These are phyloP conservation scores for Tricholauxania praeusta DNA, from an alignment of 2,888 invertebrate species.

Conservation along the genomic window DNA sequence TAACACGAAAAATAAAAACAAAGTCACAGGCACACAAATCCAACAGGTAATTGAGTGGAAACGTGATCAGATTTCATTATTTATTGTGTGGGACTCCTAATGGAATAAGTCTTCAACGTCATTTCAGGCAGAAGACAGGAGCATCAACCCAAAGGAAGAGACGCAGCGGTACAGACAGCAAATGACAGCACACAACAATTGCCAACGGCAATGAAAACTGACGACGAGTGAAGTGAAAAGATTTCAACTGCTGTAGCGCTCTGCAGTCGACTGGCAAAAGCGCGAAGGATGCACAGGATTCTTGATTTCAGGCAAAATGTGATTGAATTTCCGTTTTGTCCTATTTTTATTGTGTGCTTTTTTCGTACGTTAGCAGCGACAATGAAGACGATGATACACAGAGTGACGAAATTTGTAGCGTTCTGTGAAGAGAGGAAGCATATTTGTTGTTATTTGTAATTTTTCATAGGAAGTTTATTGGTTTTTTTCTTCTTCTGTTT, in stretches of 20 bases:
- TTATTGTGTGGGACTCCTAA: slow-evolving; percentile 52
- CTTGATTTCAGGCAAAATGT: slow-evolving; percentile 55
- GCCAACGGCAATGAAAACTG: slow-evolving; percentile 10
- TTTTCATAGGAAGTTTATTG: neutral
- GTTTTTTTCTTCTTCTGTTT: neutral
- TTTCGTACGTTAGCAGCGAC: slow-evolving; percentile 11
- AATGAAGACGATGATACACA: slow-evolving; percentile 3
- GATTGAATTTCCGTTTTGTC: slow-evolving; percentile 55
- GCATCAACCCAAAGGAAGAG: neutral
- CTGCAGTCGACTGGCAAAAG: slow-evolving; percentile 16
- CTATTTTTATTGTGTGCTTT: slow-evolving; percentile 31
- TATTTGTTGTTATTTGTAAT: neutral
- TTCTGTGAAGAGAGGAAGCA: slow-evolving; percentile 1
- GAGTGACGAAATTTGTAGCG: slow-evolving; percentile 34
- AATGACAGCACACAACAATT: slow-evolving; percentile 1
- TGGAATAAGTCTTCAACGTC: slow-evolving; percentile 51
- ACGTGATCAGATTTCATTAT: slow-evolving; percentile 65
- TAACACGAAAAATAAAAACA: neutral
- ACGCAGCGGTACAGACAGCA: neutral
- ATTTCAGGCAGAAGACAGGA: slow-evolving; percentile 8
- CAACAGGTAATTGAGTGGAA: slow-evolving; percentile 67
- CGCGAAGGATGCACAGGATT: slow-evolving; percentile 17
- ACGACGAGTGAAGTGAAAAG: slow-evolving; percentile 4
- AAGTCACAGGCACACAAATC: slow-evolving; percentile 41
- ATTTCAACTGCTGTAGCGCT: slow-evolving; percentile 7